These are phyloP conservation scores for Haliclona indistincta DNA, from an alignment of 37 sponge, comb jelly and placozoan species.

Conservation along the genomic window DNA sequence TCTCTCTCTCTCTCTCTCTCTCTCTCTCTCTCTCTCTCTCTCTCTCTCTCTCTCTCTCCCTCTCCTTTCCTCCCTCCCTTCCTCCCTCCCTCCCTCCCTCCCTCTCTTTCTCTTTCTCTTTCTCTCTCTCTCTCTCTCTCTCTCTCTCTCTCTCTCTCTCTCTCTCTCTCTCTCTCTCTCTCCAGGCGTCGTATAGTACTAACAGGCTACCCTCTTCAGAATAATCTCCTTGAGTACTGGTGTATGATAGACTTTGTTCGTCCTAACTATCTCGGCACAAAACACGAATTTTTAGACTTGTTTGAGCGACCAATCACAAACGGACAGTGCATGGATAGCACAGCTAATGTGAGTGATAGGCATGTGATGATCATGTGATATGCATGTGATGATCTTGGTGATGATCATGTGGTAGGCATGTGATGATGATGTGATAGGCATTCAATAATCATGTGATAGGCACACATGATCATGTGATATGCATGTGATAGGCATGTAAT, in stretches of 20 bases:
- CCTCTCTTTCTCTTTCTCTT: neutral
- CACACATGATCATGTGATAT: too few species aligned
- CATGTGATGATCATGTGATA: neutral
- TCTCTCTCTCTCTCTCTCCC: neutral
- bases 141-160: neutral
- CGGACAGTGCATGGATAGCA: conserved; percentile 97
- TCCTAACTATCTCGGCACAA: conserved; percentile 96
- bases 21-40: too few species aligned
- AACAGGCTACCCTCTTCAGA: conserved; percentile 99
- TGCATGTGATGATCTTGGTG: conserved; percentile 31
- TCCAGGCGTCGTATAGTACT: conserved; percentile 88
- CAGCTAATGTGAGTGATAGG: conserved; percentile 54
- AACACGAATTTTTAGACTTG: conserved; percentile 92
- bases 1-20: neutral
- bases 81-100: neutral
- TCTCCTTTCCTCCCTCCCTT: neutral
- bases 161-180: neutral
- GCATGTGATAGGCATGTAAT: neutral
- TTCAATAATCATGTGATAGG: too few species aligned
- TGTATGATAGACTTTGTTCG: conserved; percentile 99
- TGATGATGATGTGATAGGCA: too few species aligned
- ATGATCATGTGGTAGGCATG: too few species aligned
- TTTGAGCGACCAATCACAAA: conserved; percentile 96
- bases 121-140: neutral
- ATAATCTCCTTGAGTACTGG: conserved; percentile 98